A percentile compares a stretch with the other conserved stretches of the same genome.
Evolutionary conservation across 2,797 vertebrate species (phyloP).

Genomic region (Smutsia gigantea): DNA sequence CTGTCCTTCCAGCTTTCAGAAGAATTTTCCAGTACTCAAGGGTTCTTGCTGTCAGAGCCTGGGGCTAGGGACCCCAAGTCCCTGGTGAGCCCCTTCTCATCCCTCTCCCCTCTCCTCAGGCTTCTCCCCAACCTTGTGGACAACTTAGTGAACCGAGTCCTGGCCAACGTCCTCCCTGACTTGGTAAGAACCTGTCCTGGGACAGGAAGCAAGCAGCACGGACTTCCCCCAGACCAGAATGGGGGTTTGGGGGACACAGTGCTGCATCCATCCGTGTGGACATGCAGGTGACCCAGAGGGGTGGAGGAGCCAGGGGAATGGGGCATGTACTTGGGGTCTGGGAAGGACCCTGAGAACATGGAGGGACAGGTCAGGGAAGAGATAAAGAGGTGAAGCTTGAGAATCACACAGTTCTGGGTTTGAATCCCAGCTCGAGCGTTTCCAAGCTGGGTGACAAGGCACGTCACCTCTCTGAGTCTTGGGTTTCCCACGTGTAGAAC

Average conservation of each 20-base stretch:
- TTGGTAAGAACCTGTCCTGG: slow-evolving; percentile 71
- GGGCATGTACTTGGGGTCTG: not conserved
- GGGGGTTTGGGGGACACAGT: not conserved
- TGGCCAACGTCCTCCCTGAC: slow-evolving; percentile 84
- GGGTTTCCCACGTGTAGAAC: not conserved
- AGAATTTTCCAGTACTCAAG: not conserved
- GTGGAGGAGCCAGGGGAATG: not conserved
- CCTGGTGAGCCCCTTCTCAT: not conserved
- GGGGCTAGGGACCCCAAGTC: accelerated
- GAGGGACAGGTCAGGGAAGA: not conserved
- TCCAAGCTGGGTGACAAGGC: not conserved
- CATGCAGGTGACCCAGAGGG: not conserved
- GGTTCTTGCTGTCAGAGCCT: not conserved
- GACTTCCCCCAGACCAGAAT: not conserved
- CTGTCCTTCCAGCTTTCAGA: not conserved
- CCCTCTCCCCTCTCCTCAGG: slow-evolving; percentile 63
- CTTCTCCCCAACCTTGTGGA: slow-evolving; percentile 85
- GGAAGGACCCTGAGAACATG: accelerated
- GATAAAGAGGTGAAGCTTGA: not conserved
- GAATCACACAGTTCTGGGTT: not conserved
- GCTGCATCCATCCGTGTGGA: too few species aligned
- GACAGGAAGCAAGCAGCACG: not conserved
- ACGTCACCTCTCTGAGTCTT: not conserved
- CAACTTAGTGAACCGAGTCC: slow-evolving; percentile 84
- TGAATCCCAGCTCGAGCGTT: not conserved